Conservation (phyloP, 2,888 invertebrate genomes). For the Pinctada fucata region DNA sequence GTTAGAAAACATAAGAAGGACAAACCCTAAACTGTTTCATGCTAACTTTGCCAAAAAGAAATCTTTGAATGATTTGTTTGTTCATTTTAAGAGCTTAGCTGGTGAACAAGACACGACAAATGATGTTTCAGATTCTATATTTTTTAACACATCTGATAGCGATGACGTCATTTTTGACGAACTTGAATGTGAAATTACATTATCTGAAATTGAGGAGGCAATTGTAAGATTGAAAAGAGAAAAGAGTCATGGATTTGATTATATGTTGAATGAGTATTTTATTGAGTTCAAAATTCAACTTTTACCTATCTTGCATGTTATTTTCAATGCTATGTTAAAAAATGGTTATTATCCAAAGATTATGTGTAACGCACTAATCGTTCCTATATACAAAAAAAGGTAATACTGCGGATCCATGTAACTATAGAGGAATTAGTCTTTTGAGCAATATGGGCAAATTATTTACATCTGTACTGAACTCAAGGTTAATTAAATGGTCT, state of each 20-base stretch:
- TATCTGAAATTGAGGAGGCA: slow-evolving; percentile 8
- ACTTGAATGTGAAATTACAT: slow-evolving; percentile 9
- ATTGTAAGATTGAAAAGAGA: slow-evolving; percentile 5
- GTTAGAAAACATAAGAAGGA: background rate
- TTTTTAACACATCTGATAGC: no score
- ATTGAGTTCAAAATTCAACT: slow-evolving; percentile 27
- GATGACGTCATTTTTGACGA: slow-evolving; percentile 15
- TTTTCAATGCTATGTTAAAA: slow-evolving; percentile 36
- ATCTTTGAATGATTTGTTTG: no score
- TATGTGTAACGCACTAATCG: slow-evolving; percentile 38
- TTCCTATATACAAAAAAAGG: slow-evolving; percentile 43
- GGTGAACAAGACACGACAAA: no score
- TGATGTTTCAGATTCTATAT: no score
- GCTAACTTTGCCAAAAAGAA: background rate
- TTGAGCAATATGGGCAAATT: slow-evolving; percentile 41
- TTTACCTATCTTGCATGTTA: background rate
- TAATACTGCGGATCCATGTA: slow-evolving; percentile 30
- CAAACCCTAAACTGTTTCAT: slow-evolving; percentile 1
- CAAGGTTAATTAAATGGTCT: slow-evolving; percentile 35
- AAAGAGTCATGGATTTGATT: slow-evolving; percentile 36
- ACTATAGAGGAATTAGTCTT: slow-evolving; percentile 40
- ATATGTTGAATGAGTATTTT: slow-evolving; percentile 40
- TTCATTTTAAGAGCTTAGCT: no score
- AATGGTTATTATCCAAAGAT: slow-evolving; percentile 27
- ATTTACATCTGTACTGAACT: slow-evolving; percentile 41